phyloP scores from a whole-genome alignment of 2,113 vertebrate genomes.

The Zingel zingel region DNA sequence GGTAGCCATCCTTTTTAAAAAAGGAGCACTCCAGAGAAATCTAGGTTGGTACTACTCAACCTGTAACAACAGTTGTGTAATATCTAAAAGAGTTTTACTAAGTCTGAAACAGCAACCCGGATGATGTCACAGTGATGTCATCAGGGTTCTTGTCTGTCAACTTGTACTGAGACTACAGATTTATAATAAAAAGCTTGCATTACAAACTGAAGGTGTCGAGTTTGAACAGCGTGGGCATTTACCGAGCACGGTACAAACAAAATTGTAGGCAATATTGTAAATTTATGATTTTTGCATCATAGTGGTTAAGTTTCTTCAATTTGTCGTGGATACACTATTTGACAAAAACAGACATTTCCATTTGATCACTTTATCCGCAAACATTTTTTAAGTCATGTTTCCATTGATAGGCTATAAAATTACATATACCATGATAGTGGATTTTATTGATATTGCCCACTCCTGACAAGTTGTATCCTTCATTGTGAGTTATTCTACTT shows the following conservation, averaged over 20 bases:
- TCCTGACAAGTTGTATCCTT: neutral
- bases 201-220: neutral
- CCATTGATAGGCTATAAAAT: neutral
- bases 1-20: neutral
- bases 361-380: neutral
- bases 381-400: neutral
- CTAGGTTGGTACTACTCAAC: neutral
- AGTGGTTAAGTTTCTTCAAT: neutral
- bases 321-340: neutral
- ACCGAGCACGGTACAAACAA: neutral
- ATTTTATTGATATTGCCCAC: neutral
- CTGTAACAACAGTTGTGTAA: neutral
- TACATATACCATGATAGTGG: neutral
- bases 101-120: neutral
- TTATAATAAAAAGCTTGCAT: neutral
- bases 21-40: neutral
- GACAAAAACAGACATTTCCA: neutral
- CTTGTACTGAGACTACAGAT: neutral
- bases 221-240: neutral
- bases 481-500: neutral
- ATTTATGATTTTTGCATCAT: neutral
- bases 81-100: neutral
- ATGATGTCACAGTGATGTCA: neutral
- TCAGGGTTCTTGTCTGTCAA: neutral
- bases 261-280: neutral